Base-by-base conservation (phyloP, 1,140 invertebrate genomes). In the Cydia splendana region DNA sequence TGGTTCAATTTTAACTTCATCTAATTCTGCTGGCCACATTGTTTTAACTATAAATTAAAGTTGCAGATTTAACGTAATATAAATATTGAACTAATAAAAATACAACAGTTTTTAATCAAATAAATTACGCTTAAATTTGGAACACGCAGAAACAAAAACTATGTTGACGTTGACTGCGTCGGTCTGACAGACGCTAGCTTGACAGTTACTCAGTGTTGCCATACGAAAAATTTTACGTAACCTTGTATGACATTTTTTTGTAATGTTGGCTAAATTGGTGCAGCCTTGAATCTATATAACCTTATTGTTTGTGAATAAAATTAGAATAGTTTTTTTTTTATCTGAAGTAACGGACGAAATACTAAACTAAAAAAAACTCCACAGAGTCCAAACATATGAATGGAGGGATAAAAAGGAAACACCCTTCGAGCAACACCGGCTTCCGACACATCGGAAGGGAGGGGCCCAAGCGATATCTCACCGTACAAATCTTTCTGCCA, bases 111-210 rank as follows among this genome's bases (percentile, higher is more conserved):
- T 62, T 24, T 62, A 62, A 62, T 62, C n/a, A 24, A 62, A 62
- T 62, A 24, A 62, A 62, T 62, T 62, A 62, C 53, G n/a, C 78
- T 74, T 62, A 80, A 80, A 79, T 82, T 81, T 82, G 81, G 65
- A 75, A 79, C 67, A n/a, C 65, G 51, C 38, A 75, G 57, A 62
- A 62, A 24, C 20, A 62, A 62, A 62, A 62, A 24, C 9, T 10
- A 24, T 9, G 57, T 62, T 62, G 57, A 24, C 57, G 57, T 62
- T 62, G 57, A 24, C 57, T 24, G n/a, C 57, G 57, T 62, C 57
- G 10, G 57, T 62, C 9, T 62, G 57, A 62, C 57, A 62, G 57
- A 62, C 57, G 57, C 20, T 24, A 20, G 6, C 18, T 62, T 62
- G 57, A 62, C 57, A 24, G 57, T 62, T 62, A 9, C 3, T 62